Evolutionary conservation across 64 coral and sea anemone genomes (phyloP), one percentile per base, ranked within the genome.

Genomic region (Montipora efflorescens): DNA sequence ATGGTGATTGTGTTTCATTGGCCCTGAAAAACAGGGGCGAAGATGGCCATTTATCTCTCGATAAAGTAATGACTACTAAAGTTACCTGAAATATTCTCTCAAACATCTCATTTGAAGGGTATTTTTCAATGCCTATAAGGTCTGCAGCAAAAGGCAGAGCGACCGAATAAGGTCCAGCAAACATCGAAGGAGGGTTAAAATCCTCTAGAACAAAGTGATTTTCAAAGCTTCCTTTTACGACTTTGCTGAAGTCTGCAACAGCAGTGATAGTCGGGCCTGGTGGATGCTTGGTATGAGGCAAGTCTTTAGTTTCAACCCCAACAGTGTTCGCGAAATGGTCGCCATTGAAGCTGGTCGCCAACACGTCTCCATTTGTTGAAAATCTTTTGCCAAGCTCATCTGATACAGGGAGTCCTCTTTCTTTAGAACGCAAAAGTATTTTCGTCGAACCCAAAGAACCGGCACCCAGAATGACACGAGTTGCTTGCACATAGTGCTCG

Each of bases 391-490:
- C 83, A 9, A 70, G 19, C 23, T 67, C 7, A 22, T 57, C 47
- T 6, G 91, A 88, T 4, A 93, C 25, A 16, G 79, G 16, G 5
- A 93, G 76, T 13, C 91, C 91, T 10, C 48, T 75, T 28, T 93
- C 47, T 72, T 69, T 88, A 69, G 91, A 93, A 46, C 91, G 91
- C 16, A 88, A 75, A 9, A 93, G 23, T 3, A 93, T 28, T 13
- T 93, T 88, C 0, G 91, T 93, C 0, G 91, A 93, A 15, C 91
- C 91, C 10, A 93, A 18, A 0, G 91, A 83, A 0, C 91, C 91
- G 0, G 91, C 91, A 20, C 83, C 91, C 2, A 93, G 58, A 49
- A 93, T 93, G 3, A 93, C 91, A 53, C 70, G 45, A 1, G 53
- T 19, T 6, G 83, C 91, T 47, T 59, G 4, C 8, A 87, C 59